Conservation (phyloP, 1,140 invertebrate species). For the Scaptomyza montana region DNA sequence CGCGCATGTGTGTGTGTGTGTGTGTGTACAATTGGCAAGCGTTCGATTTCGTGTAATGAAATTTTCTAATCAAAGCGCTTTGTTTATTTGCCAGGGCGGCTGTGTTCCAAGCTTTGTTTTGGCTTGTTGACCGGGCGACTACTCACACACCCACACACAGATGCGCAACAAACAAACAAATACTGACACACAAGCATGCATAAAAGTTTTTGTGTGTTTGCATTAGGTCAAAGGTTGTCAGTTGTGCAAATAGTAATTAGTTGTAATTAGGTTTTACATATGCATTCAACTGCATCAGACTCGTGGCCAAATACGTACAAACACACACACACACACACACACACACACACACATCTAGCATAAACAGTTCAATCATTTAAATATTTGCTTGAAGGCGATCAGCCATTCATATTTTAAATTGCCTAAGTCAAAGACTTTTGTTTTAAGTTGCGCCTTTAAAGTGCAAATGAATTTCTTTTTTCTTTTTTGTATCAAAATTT, state of each 20-base stretch:
- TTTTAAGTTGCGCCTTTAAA: constrained; percentile 22
- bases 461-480: constrained; percentile 59
- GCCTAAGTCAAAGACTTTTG: constrained; percentile 16
- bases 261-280: constrained; percentile 79
- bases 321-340: constrained; percentile 1
- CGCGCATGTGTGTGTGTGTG: constrained; percentile 13
- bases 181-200: background rate
- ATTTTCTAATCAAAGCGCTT: constrained; percentile 83
- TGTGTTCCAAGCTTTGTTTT: constrained; percentile 45
- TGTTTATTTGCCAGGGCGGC: constrained; percentile 70
- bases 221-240: constrained; percentile 81
- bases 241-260: constrained; percentile 81
- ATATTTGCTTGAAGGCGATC: constrained; percentile 21
- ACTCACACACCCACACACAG: constrained; percentile 24
- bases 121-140: constrained; percentile 67
- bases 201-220: constrained; percentile 62
- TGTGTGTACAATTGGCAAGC: constrained; percentile 63
- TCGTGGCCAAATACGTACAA: background rate
- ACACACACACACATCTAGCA: background rate
- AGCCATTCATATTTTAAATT: constrained; percentile 17
- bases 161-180: constrained; percentile 12
- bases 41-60: constrained; percentile 81
- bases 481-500: constrained; percentile 56
- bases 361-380: constrained; percentile 31
- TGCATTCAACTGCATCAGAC: constrained; percentile 26